A percentile compares a stretch with the other conserved stretches of the same genome.
These are phyloP conservation scores for Psittacara wagleri DNA, from an alignment of 2,113 vertebrate genomes.

Conservation along the genomic window DNA sequence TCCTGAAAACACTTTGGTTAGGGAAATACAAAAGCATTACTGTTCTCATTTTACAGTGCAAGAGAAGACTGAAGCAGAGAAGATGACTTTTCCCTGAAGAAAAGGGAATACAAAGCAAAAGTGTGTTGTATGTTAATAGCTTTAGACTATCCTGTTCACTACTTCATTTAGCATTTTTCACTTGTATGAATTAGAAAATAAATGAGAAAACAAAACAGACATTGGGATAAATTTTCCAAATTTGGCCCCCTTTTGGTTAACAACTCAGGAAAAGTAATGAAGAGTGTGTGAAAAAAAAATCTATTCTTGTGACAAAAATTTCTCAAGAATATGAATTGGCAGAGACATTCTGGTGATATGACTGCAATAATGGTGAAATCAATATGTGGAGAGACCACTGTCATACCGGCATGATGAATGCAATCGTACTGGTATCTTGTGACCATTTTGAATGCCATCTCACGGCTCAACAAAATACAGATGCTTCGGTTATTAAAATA, in stretches of 20 bases:
- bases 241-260: not conserved
- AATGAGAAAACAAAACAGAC: not conserved
- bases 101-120: not conserved
- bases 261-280: not conserved
- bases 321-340: slow-evolving; percentile 25
- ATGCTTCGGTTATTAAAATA: slow-evolving; percentile 9
- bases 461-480: not conserved
- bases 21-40: not conserved
- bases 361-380: slow-evolving; percentile 26
- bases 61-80: not conserved
- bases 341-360: not conserved
- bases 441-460: slow-evolving; percentile 7
- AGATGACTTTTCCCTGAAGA: not conserved
- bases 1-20: not conserved
- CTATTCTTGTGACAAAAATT: not conserved
- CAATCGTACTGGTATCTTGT: not conserved
- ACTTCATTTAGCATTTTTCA: not conserved
- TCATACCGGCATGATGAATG: not conserved
- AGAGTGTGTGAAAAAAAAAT: not conserved
- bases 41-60: not conserved
- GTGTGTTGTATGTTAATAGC: not conserved
- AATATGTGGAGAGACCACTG: not conserved
- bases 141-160: not conserved
- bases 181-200: not conserved
- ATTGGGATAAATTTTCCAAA: not conserved